Conservation (phyloP, 2,797 vertebrate genomes). For the Peromyscus melanophrys region DNA sequence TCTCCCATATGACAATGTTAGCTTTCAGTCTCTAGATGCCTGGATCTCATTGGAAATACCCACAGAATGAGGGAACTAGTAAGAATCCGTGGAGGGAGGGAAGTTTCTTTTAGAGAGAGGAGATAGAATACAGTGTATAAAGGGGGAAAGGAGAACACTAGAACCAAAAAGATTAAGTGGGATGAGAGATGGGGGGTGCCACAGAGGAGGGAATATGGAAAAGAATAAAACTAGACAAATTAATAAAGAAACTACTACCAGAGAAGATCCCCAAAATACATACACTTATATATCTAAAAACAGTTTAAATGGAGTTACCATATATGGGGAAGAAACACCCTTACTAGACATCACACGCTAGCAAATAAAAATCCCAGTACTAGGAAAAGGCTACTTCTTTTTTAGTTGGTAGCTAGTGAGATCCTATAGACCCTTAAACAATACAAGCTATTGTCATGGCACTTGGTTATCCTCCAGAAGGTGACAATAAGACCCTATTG, state of each 20-base stretch:
- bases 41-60: neutral
- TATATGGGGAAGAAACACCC: neutral
- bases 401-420: neutral
- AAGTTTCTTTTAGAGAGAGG: neutral
- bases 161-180: neutral
- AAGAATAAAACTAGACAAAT: neutral
- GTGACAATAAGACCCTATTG: neutral
- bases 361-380: neutral
- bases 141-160: neutral
- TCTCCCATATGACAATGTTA: neutral
- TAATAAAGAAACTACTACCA: neutral
- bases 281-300: neutral
- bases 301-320: neutral
- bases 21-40: neutral
- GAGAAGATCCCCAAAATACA: neutral
- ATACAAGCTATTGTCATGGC: neutral
- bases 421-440: neutral
- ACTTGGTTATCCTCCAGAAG: neutral
- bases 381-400: too few relatives aligned
- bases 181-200: neutral
- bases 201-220: neutral
- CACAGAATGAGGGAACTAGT: neutral
- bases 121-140: neutral
- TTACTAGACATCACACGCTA: neutral
- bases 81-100: neutral